These are phyloP conservation scores for Thunnus maccoyii DNA, from an alignment of 2,113 vertebrate species.

Conservation along the genomic window DNA sequence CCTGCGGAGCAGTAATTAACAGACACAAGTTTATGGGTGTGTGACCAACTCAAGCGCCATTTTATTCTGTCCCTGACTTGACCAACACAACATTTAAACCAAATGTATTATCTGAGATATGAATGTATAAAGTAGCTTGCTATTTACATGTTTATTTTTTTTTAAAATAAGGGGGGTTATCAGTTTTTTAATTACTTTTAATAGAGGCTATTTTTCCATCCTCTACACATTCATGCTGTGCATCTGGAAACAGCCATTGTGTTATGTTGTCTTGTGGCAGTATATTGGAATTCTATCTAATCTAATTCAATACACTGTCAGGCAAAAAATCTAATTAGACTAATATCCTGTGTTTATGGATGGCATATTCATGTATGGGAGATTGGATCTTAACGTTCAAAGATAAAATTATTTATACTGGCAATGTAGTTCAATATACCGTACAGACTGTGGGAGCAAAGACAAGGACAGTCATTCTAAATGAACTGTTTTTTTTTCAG, in stretches of 20 bases:
- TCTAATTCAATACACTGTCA: conserved; percentile 17
- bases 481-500: conserved; percentile 55
- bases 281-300: conserved; percentile 23
- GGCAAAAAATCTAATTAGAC: conserved; percentile 34
- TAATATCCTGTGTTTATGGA: conserved; percentile 45
- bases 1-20: too few relatives aligned
- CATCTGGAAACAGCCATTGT: not conserved
- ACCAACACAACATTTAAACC: too few relatives aligned
- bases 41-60: too few relatives aligned
- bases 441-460: conserved; percentile 14
- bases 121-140: too few relatives aligned
- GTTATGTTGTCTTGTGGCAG: not conserved
- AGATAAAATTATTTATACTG: conserved; percentile 40
- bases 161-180: too few relatives aligned
- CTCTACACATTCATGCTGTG: not conserved
- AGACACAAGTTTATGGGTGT: too few relatives aligned
- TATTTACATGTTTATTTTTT: too few relatives aligned
- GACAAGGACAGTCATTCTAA: conserved; percentile 18
- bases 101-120: too few relatives aligned
- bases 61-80: too few relatives aligned
- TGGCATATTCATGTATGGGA: conserved; percentile 24
- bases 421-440: conserved; percentile 29
- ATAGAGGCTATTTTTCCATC: too few relatives aligned
- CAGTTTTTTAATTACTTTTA: too few relatives aligned
- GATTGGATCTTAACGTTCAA: conserved; percentile 35